Base-by-base conservation (phyloP, 2,888 invertebrate species). In the Hydroisotoma schaefferi region DNA sequence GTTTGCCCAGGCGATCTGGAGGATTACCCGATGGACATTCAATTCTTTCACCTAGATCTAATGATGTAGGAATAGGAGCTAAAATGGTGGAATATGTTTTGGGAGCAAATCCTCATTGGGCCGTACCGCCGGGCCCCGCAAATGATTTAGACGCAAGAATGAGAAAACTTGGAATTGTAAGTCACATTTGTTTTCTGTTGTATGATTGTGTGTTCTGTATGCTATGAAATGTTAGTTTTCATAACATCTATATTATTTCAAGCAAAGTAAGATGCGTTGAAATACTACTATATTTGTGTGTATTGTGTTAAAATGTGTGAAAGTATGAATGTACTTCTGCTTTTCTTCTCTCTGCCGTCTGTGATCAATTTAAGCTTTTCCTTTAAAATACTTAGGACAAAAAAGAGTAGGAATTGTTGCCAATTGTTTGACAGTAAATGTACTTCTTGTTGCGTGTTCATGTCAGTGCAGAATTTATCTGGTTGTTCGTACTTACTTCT, bases 71-170 rank as follows among this genome's bases (percentile, higher is more conserved):
- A 46, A 85, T 95, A 71, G 94, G 93, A 71, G 92, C 94, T 73
- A 95, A 95, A 82, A 97, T 97, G 94, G 97, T 95, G 56, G 97
- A 98, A 80, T 97, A 95, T 78, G 95, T 98, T 61, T 83, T 98
- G 74, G 91, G 94, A 70, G 90, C 89, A 68, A 92, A 91, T 67
- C 92, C 93, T 23, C n/a, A n/a, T n/a, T n/a, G n/a, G n/a, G n/a
- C n/a, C n/a, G n/a, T n/a, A n/a, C n/a, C n/a, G n/a, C n/a, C n/a
- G n/a, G n/a, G n/a, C n/a, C 93, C 92, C 71, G 82, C 83, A 73
- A 86, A 87, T 77, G 87, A 86, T 73, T 75, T 87, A 63, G 86
- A 86, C 73, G 83, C 84, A 51, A 79, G 86, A 68, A 81, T 87
- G 80, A 79, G 85, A 68, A 81, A 80, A 58, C 77, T 86, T 52